Evolutionary conservation across 2,113 vertebrate genomes (phyloP), one percentile per base, ranked within the genome.

Genomic region (Vidua chalybeata): DNA sequence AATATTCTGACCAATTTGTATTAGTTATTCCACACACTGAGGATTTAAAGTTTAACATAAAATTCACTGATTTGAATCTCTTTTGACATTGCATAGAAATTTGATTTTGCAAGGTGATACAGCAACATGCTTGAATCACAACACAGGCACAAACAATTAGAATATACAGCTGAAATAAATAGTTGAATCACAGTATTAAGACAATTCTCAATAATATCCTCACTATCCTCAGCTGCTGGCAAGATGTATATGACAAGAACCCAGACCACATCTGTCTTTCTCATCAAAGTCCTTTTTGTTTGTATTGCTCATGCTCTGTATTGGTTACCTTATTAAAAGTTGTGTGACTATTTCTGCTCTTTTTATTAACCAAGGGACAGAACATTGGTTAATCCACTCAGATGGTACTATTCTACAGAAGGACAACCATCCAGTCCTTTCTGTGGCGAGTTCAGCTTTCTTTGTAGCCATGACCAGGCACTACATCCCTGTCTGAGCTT

Each of bases 261-360:
- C 21, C 14, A 67, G 18, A 61, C 41, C 46, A 82, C 6, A 1
- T 39, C 56, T 67, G 21, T 62, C 6, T 3, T 33, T 48, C 10
- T 33, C 17, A 55, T 81, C 22, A 73, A 77, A 77, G 18, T 68
- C 18, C 3, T 72, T 94, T 43, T 61, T 48, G 5, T 58, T 27
- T 58, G 5, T n/a, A 11, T 15, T 62, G 9, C 7, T 41, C n/a
- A 13, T 2, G 0, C 6, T 30, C 14, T 27, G 2, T 51, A 10
- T 14, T 67, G 8, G 6, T 23, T 24, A 30, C 14, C 27, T 17
- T 37, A 12, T 20, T 18, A 46, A 19, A 82, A 51, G 14, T 2
- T 31, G 3, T 26, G 11, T 7, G 1, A 61, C 26, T 69, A 9
- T 51, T 94, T 71, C 76, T 43, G n/a, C 3, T 43, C 10, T 52